phyloP scores from a whole-genome alignment of 2,888 invertebrate genomes.

The Caenorhabditis wallacei region DNA sequence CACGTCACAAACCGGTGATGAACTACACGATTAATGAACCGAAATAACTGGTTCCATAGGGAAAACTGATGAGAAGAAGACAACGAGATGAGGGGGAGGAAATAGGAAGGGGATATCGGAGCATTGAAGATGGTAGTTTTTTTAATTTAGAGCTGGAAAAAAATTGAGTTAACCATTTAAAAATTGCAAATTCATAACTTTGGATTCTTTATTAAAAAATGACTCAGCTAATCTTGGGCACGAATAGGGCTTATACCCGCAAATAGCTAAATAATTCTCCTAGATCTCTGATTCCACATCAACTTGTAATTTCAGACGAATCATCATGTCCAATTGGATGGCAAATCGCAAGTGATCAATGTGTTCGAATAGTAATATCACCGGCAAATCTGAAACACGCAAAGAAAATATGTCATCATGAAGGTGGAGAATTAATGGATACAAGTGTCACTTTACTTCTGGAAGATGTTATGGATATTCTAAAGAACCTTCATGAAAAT shows the following conservation, averaged over 20 bases:
- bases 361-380: constrained; percentile 69
- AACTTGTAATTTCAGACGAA: constrained; percentile 72
- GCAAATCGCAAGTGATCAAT: constrained; percentile 70
- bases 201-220: too few relatives aligned
- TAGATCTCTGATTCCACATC: neutral
- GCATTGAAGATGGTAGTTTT: neutral
- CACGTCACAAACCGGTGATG: constrained; percentile 33
- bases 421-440: constrained; percentile 63
- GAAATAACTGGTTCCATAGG: constrained; percentile 49
- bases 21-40: constrained; percentile 59
- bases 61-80: constrained; percentile 17
- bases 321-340: constrained; percentile 74
- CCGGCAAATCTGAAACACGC: constrained; percentile 66
- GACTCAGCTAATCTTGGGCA: too few relatives aligned
- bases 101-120: constrained; percentile 1
- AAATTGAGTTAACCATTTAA: too few relatives aligned
- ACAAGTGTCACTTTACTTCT: constrained; percentile 23
- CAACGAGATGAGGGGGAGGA: neutral
- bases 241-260: too few relatives aligned
- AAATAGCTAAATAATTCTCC: too few relatives aligned
- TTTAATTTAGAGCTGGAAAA: neutral
- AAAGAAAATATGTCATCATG: constrained; percentile 56
- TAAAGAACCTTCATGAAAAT: constrained; percentile 54
- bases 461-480: constrained; percentile 60
- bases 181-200: too few relatives aligned